These are phyloP conservation scores for Drosophila dives DNA, from an alignment of 2,888 invertebrate species.

Conservation along the genomic window DNA sequence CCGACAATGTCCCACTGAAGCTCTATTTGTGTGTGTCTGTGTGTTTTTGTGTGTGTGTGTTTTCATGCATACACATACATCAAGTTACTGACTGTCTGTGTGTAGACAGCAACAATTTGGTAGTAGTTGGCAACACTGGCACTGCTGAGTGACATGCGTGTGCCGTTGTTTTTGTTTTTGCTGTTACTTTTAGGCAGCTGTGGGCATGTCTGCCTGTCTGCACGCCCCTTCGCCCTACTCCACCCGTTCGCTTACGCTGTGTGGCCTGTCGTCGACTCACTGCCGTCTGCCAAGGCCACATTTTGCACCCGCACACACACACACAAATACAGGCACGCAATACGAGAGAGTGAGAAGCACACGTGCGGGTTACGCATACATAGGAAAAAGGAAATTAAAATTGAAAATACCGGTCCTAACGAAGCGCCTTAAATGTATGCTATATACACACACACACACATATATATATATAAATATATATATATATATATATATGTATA, in stretches of 20 bases:
- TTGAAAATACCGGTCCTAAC: constrained; percentile 75
- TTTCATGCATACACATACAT: constrained; percentile 29
- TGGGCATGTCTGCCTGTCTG: constrained; percentile 72
- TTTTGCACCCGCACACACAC: constrained; percentile 63
- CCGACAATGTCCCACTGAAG: constrained; percentile 56
- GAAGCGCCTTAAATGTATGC: constrained; percentile 70
- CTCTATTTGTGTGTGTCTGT: constrained; percentile 34
- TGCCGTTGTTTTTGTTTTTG: constrained; percentile 28
- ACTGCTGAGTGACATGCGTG: constrained; percentile 54
- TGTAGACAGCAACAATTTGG: constrained; percentile 38
- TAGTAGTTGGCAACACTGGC: constrained; percentile 57
- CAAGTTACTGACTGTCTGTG: constrained; percentile 43
- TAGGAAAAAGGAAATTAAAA: constrained; percentile 82
- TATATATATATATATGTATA: background rate
- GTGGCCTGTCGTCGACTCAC: constrained; percentile 58
- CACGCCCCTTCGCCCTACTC: constrained; percentile 4
- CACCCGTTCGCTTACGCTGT: constrained; percentile 1
- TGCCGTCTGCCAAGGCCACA: constrained; percentile 79
- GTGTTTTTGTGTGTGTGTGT: constrained; percentile 13
- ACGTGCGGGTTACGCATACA: constrained; percentile 71
- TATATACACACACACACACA: constrained; percentile 27
- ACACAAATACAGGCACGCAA: constrained; percentile 3
- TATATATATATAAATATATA: background rate
- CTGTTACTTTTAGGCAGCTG: constrained; percentile 56
- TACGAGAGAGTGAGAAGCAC: constrained; percentile 54